A percentile compares a stretch with the other conserved stretches of the same genome.
Conservation (phyloP, 2,113 vertebrate species). For the Neopipo cinnamomea region DNA sequence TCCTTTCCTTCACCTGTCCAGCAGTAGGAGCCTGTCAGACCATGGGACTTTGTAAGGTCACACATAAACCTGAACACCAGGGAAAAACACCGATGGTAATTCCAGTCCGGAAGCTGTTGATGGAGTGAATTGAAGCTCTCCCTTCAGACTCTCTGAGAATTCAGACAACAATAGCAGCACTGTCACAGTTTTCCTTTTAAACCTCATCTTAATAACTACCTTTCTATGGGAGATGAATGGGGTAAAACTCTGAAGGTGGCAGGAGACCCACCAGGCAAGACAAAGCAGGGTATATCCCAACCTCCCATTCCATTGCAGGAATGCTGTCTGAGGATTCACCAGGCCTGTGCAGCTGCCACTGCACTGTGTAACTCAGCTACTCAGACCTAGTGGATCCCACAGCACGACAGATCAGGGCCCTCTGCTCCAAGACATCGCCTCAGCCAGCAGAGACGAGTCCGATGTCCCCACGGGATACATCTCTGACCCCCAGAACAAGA, state of each 20-base stretch:
- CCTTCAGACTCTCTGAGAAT: background rate
- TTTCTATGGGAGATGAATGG: accelerated
- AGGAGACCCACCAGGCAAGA: background rate
- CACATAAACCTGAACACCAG: background rate
- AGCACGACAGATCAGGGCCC: background rate
- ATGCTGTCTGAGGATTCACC: background rate
- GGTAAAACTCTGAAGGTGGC: accelerated
- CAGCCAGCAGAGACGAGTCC: too few species aligned
- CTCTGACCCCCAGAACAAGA: background rate
- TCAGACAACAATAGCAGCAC: accelerated
- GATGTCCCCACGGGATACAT: accelerated
- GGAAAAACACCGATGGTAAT: background rate
- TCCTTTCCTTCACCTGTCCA: background rate
- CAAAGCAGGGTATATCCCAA: accelerated
- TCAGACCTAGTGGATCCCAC: accelerated
- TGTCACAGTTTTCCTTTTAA: background rate
- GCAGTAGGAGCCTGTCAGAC: background rate
- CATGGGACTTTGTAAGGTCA: accelerated
- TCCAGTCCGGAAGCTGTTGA: background rate
- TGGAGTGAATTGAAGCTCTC: background rate
- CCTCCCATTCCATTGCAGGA: background rate
- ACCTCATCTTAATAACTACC: background rate
- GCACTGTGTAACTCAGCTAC: accelerated
- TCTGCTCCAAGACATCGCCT: background rate
- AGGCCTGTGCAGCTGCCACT: background rate